Base-by-base conservation (phyloP, 2,113 vertebrate genomes). In the Corapipo altera region DNA sequence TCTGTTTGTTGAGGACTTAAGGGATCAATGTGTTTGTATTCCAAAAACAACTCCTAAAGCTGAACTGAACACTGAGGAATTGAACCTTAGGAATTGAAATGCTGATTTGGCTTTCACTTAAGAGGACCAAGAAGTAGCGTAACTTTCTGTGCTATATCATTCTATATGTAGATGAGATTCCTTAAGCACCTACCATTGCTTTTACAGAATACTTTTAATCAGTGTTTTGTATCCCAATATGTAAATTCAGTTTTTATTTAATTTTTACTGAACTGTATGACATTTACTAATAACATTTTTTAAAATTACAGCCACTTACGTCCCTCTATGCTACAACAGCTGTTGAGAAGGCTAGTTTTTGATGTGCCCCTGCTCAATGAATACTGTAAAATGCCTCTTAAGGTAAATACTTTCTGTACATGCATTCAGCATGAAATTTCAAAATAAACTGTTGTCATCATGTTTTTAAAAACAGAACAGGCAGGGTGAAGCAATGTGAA, bases 311-410 rank as follows among this genome's bases (percentile, higher is more conserved):
- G 99, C 92, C 98, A 99, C 96, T 97, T 99, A 82, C 98, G 99
- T 67, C 99, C 99, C 88, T 99, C 99, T 77, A 99, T 99, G 99
- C 97, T 99, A 77, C 99, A 99, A 95, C 99, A 99, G 75, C 98
- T 99, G 62, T 97, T 99, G 94, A 98, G 98, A 65, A 98, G 99
- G 65, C 98, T 99, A 2, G 99, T 99, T 92, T 99, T 99, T 97
- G 99, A 99, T 82, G 99, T 99, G 78, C 99, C 99, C 8, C 97
- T 99, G 91, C 99, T 99, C 93, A 99, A 98, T 49, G 99, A 99
- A 80, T 99, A 99, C 97, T 99, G 99, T 98, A 99, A 99, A 98
- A 99, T 99, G 99, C 99, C 99, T 93, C 98, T 99, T 6, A 99
- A 99, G 99, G 99, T 99, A 98, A 97, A 70, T 52, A n/a, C 20